Conservation (phyloP, 2,797 vertebrate species). For the Oreonectes daqikongensis region DNA sequence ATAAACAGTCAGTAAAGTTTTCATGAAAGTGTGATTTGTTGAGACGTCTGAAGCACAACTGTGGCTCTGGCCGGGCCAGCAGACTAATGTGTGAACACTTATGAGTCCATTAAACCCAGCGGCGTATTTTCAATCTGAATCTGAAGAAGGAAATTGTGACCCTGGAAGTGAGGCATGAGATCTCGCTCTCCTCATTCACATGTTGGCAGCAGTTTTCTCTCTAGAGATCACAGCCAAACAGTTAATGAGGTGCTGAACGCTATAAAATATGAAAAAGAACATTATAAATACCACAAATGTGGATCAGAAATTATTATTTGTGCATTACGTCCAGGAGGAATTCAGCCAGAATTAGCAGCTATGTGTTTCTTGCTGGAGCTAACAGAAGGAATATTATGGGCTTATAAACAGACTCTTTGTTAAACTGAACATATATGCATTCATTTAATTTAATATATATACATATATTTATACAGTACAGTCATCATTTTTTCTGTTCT, state of each 20-base stretch:
- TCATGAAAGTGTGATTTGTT: background rate
- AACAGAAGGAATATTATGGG: too few species aligned
- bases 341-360: conserved; percentile 1
- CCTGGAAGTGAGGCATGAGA: conserved; percentile 66
- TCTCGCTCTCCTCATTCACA: conserved; percentile 62
- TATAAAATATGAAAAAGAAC: conserved; percentile 58
- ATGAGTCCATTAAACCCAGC: conserved; percentile 48
- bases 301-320: conserved; percentile 19
- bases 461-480: too few species aligned
- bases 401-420: too few species aligned
- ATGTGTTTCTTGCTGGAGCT: background rate
- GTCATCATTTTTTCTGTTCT: too few species aligned
- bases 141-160: conserved; percentile 66
- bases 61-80: background rate
- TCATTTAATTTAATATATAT: too few species aligned
- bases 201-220: conserved; percentile 67
- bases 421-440: too few species aligned
- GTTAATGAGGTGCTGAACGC: conserved; percentile 75
- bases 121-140: conserved; percentile 64
- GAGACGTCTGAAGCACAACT: background rate
- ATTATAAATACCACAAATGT: conserved; percentile 46
- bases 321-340: conserved; percentile 26
- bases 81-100: conserved; percentile 32
- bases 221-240: conserved; percentile 65
- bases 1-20: background rate